These are phyloP conservation scores for Stictonetta naevosa DNA, from an alignment of 2,113 vertebrate genomes.

Conservation along the genomic window DNA sequence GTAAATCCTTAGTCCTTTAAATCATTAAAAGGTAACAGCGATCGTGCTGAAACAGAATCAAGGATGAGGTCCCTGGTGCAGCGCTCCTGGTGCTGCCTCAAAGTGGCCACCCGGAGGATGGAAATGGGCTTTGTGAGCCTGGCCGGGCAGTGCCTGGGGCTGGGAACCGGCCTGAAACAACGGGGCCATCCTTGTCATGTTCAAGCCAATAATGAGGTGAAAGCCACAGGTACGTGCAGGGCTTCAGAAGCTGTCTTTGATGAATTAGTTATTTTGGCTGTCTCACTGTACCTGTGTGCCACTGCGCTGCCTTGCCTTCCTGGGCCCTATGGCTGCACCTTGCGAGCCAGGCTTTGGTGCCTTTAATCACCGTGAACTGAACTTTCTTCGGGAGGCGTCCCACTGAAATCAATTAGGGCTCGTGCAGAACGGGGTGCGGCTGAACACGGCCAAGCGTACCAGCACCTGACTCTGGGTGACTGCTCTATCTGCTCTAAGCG, in stretches of 20 bases:
- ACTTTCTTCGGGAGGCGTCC: background rate
- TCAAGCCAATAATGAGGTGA: background rate
- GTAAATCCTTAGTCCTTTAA: background rate
- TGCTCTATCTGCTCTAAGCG: background rate
- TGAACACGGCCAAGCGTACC: accelerated
- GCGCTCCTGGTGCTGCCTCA: background rate
- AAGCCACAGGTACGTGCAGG: background rate
- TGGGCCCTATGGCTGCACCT: accelerated
- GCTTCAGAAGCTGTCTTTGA: background rate
- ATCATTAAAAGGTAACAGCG: accelerated
- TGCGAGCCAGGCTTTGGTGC: accelerated
- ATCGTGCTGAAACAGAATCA: background rate
- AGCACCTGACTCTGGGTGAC: background rate
- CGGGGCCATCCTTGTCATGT: background rate
- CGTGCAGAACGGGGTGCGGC: background rate
- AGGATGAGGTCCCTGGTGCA: background rate
- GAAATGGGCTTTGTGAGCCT: background rate
- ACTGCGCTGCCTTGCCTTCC: accelerated
- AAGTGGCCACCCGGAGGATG: background rate
- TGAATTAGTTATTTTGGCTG: background rate
- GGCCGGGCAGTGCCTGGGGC: accelerated
- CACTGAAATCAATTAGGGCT: background rate
- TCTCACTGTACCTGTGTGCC: background rate
- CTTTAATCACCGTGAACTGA: background rate
- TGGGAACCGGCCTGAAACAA: background rate